A percentile compares a stretch with the other conserved stretches of the same genome.
Evolutionary conservation across 2,113 vertebrate species (phyloP).

Genomic region (Parus major): DNA sequence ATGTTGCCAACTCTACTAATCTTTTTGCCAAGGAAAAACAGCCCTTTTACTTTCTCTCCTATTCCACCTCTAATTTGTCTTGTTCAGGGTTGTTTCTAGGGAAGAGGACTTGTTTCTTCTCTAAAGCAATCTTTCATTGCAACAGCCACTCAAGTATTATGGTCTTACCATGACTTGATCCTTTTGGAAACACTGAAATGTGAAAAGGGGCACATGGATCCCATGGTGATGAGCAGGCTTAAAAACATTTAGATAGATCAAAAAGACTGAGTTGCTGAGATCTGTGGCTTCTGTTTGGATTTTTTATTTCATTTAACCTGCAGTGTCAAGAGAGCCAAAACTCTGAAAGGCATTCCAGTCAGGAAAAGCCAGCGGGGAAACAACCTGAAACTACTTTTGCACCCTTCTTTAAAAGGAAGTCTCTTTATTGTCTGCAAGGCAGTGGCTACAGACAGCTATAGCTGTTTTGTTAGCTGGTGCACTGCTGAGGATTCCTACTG

Average conservation of each 20-base stretch:
- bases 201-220: background rate
- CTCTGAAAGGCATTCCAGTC: background rate
- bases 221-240: constrained; percentile 3
- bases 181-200: background rate
- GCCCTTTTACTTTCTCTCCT: background rate
- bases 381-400: constrained; percentile 27
- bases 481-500: background rate
- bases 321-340: constrained; percentile 16
- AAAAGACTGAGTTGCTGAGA: background rate
- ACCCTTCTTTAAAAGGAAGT: fast-evolving
- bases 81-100: background rate
- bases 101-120: background rate
- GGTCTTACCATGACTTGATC: background rate
- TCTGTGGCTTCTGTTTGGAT: constrained; percentile 33
- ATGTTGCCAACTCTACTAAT: background rate
- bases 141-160: background rate
- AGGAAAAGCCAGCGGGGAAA: constrained; percentile 17
- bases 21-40: background rate
- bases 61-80: background rate
- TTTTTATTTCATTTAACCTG: constrained; percentile 34
- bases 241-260: constrained; percentile 3
- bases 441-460: background rate
- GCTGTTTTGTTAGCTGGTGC: background rate
- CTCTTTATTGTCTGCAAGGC: background rate
- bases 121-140: background rate